Conservation (phyloP, 2,113 vertebrate species). For the Leptobrachium ailaonicum region DNA sequence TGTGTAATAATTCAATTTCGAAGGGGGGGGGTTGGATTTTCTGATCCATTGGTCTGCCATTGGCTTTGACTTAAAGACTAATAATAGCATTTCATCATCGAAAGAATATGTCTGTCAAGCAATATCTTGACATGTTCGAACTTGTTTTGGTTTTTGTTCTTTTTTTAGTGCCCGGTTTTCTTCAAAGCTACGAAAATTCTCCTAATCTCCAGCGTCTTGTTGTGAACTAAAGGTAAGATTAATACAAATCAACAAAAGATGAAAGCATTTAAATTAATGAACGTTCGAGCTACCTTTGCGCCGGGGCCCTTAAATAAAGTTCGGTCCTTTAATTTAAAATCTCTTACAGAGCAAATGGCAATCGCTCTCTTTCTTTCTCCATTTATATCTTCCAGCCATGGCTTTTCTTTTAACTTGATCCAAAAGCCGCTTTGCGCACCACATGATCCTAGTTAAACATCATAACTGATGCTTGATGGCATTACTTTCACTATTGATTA, state of each 20-base stretch:
- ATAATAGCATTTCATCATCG: too few relatives aligned
- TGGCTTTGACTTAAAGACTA: too few relatives aligned
- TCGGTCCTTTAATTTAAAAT: conserved; percentile 58
- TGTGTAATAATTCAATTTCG: too few relatives aligned
- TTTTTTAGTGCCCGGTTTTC: conserved; percentile 44
- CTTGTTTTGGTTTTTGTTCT: conserved; percentile 37
- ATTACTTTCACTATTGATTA: conserved; percentile 59
- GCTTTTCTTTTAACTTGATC: conserved; percentile 56
- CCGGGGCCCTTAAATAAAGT: conserved; percentile 48
- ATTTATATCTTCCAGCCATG: conserved; percentile 50
- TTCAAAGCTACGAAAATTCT: conserved; percentile 35
- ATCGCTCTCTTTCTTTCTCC: conserved; percentile 47
- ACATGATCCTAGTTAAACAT: conserved; percentile 58
- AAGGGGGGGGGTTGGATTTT: too few relatives aligned
- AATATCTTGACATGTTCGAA: neutral
- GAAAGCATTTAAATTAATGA: conserved; percentile 57
- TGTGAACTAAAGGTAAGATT: conserved; percentile 54
- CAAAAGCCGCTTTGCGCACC: conserved; percentile 51
- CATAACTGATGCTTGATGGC: conserved; percentile 45
- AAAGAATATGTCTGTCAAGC: neutral
- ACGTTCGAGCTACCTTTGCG: conserved; percentile 52
- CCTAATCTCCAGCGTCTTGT: conserved; percentile 47
- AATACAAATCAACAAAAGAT: conserved; percentile 52
- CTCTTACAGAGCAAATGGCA: conserved; percentile 52
- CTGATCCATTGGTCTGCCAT: too few relatives aligned